phyloP scores from a whole-genome alignment of 2,888 invertebrate species.

The Chalcosyrphus nemorum region DNA sequence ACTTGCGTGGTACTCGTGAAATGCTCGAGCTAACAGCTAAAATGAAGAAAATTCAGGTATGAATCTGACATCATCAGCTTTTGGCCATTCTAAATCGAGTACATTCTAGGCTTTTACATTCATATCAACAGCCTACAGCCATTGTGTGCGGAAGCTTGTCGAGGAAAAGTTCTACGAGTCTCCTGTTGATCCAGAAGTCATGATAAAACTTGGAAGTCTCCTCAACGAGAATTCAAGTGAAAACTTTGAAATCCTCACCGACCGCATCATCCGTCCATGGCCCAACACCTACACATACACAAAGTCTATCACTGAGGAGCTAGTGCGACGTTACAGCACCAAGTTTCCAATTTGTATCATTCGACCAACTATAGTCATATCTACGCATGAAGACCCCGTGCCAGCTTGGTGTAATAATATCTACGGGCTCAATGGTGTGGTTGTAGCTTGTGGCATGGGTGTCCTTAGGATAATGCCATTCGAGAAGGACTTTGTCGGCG shows the following conservation, averaged over 20 bases:
- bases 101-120: constrained; percentile 74
- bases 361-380: constrained; percentile 75
- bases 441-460: constrained; percentile 74
- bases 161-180: constrained; percentile 75
- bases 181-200: constrained; percentile 74
- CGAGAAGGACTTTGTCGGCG: constrained; percentile 43
- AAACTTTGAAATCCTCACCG: constrained; percentile 64
- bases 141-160: constrained; percentile 59
- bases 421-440: constrained; percentile 74
- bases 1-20: constrained; percentile 76
- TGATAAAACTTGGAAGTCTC: constrained; percentile 73
- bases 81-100: no score
- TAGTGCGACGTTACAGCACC: constrained; percentile 73
- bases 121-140: constrained; percentile 76
- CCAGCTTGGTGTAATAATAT: constrained; percentile 75
- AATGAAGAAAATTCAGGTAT: constrained; percentile 74
- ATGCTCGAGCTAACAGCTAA: constrained; percentile 69
- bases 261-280: constrained; percentile 75
- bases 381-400: constrained; percentile 75
- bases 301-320: constrained; percentile 75
- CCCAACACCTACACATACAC: constrained; percentile 76
- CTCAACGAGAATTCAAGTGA: constrained; percentile 3
- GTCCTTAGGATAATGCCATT: constrained; percentile 70
- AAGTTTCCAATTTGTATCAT: constrained; percentile 74
- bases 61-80: no score